Base-by-base conservation (phyloP, 1,140 invertebrate species). In the Drosophila ironensis region DNA sequence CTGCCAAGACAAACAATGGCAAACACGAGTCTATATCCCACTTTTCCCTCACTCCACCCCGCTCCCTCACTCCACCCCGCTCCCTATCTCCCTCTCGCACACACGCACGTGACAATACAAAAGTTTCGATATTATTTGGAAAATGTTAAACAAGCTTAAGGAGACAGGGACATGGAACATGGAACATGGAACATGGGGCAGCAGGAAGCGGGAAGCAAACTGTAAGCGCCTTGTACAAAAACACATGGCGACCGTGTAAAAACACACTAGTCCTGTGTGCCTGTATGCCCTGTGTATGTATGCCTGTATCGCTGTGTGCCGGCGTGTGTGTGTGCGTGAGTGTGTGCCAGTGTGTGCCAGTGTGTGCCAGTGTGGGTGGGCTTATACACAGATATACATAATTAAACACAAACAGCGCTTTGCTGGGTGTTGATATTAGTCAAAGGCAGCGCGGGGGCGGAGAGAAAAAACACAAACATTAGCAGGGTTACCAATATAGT, bases 401-500 rank as follows among this genome's bases (percentile, higher is more conserved):
- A 80, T 80, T 80, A 80, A 80, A 80, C 75, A 66, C 75, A 80
- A 80, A 80, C 75, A 80, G 50, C 64, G 66, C 52, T 60, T 44
- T 8, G 14, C 14, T 37, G 24, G 25, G 20, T 60, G 56, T 60
- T 60, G 56, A 60, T 57, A 60, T 60, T 60, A 60, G 56, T 57
- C 51, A 54, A 60, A 60, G 35, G 52, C n/a, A n/a, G n/a, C n/a
- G n/a, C n/a, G n/a, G n/a, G n/a, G n/a, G n/a, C n/a, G 25, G 25
- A 24, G 14, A 57, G 27, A 20, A 42, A 47, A 66, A 67, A 67
- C 22, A 56, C 33, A 53, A 45, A 47, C 41, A 68, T 11, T 7
- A 37, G 33, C 28, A 11, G 9, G 28, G 28, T 30, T 30, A 5
- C 25, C 25, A 27, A 7, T 7, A 27, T 7, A 9, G 25, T 27